These are phyloP conservation scores for Pyrochroa serraticornis DNA, from an alignment of 2,888 invertebrate genomes.

Conservation along the genomic window DNA sequence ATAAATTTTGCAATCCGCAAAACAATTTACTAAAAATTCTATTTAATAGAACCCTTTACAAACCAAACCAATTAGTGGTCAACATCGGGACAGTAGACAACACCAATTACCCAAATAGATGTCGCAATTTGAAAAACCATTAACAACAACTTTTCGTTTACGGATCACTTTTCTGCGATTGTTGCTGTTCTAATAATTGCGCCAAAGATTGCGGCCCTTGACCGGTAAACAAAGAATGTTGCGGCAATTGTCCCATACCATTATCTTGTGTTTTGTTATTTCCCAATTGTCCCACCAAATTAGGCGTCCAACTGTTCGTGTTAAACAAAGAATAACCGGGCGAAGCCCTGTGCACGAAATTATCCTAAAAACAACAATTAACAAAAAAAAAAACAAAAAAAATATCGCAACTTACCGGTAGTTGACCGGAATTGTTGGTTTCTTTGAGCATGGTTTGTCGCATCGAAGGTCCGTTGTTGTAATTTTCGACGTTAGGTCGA, in stretches of 20 bases:
- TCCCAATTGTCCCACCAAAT: slow-evolving; percentile 49
- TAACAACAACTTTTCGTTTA: too few species aligned
- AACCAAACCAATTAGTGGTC: too few species aligned
- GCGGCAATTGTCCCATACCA: slow-evolving; percentile 37
- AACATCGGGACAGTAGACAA: too few species aligned
- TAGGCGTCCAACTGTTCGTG: slow-evolving; percentile 55
- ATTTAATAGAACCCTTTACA: too few species aligned
- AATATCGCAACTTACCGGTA: neutral
- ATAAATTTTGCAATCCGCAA: too few species aligned
- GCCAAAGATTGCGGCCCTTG: slow-evolving; percentile 81
- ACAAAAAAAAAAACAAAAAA: slow-evolving; percentile 1
- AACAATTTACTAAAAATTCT: too few species aligned
- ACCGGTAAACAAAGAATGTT: slow-evolving; percentile 71
- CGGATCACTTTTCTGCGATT: slow-evolving; percentile 56
- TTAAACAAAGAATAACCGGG: slow-evolving; percentile 57
- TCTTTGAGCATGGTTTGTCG: slow-evolving; percentile 57
- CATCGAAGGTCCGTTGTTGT: slow-evolving; percentile 46
- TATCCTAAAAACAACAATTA: slow-evolving; percentile 23
- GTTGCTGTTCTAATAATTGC: slow-evolving; percentile 80
- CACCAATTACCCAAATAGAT: too few species aligned
- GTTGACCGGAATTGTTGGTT: slow-evolving; percentile 33
- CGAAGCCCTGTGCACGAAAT: slow-evolving; percentile 24
- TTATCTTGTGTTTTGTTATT: slow-evolving; percentile 36
- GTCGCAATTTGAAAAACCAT: too few species aligned
- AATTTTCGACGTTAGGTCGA: slow-evolving; percentile 14